These are phyloP conservation scores for Osmerus mordax DNA, from an alignment of 2,113 vertebrate species.

Conservation along the genomic window DNA sequence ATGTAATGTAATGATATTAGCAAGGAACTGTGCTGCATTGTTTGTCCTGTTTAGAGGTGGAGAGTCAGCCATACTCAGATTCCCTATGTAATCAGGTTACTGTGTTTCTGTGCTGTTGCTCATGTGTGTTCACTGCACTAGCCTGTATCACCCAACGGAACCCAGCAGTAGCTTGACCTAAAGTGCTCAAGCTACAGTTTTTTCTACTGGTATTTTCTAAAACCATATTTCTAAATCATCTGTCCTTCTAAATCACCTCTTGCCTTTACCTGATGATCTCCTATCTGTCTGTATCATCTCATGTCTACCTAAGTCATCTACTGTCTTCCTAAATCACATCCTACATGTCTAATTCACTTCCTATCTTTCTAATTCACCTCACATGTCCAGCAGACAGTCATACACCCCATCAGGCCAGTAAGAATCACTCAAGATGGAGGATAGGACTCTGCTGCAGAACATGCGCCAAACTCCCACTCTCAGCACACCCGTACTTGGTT, in stretches of 20 bases:
- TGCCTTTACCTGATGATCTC: too few species aligned
- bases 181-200: too few species aligned
- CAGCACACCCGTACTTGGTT: constrained; percentile 44
- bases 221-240: too few species aligned
- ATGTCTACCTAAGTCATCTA: neutral
- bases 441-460: constrained; percentile 37
- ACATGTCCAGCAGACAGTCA: neutral
- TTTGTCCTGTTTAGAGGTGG: neutral
- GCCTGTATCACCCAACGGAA: too few species aligned
- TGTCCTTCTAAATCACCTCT: too few species aligned
- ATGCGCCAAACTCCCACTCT: constrained; percentile 26
- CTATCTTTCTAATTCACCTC: too few species aligned
- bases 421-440: constrained; percentile 34
- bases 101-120: neutral
- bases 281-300: too few species aligned
- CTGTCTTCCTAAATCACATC: too few species aligned
- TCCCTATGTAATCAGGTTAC: neutral
- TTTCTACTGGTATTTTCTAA: too few species aligned
- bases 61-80: neutral
- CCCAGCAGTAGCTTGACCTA: too few species aligned
- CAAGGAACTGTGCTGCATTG: neutral
- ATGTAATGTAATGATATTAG: too few species aligned
- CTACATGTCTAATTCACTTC: neutral
- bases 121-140: too few species aligned
- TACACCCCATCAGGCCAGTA: neutral